A percentile compares a stretch with the other conserved stretches of the same genome.
Conservation (phyloP, 2,797 vertebrate genomes). For the Peromyscus eremicus region DNA sequence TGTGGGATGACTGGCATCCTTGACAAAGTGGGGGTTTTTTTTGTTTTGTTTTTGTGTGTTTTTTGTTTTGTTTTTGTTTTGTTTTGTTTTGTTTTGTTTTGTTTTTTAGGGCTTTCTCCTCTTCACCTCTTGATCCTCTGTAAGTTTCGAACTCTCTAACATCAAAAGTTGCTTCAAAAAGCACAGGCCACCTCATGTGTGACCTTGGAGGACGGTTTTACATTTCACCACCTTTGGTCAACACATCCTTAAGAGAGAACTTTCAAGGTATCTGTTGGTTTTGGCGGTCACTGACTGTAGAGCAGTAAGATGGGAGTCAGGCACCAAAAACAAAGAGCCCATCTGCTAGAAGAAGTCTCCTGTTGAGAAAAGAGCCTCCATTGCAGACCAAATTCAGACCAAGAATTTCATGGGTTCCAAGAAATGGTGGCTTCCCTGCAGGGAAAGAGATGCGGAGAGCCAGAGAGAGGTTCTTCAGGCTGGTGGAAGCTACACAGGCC, state of each 20-base stretch:
- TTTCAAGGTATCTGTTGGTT: conserved; percentile 40
- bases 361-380: conserved; percentile 89
- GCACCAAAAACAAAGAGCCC: conserved; percentile 28
- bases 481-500: background rate
- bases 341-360: conserved; percentile 58
- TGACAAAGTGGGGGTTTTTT: background rate
- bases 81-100: too few relatives aligned
- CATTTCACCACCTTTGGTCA: conserved; percentile 56
- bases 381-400: conserved; percentile 85
- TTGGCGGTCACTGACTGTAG: conserved; percentile 6
- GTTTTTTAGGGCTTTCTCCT: accelerated
- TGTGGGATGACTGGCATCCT: accelerated
- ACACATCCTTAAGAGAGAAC: conserved; percentile 47
- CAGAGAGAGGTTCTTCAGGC: background rate
- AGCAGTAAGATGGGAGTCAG: background rate
- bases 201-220: background rate
- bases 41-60: background rate
- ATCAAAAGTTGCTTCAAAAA: conserved; percentile 2
- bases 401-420: conserved; percentile 89
- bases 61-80: too few relatives aligned
- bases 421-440: conserved; percentile 89
- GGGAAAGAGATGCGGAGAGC: accelerated
- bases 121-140: background rate
- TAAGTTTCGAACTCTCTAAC: background rate
- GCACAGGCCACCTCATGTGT: accelerated